phyloP scores from a whole-genome alignment of 2,113 vertebrate genomes.

The Galeopterus variegatus region DNA sequence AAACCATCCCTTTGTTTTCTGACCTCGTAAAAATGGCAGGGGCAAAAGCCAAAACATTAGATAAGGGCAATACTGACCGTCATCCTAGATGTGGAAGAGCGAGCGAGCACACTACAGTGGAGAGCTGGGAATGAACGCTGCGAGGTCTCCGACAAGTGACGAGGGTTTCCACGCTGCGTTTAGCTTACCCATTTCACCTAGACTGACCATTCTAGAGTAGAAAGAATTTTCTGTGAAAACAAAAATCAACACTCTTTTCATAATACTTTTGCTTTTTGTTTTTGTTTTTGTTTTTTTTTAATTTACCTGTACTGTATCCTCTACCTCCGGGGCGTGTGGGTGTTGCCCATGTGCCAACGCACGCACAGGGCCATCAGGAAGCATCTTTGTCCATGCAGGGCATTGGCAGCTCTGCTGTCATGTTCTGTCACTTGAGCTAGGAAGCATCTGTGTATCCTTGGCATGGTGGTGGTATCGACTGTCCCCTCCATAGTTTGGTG shows the following conservation, averaged over 20 bases:
- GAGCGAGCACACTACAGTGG: rapidly evolving
- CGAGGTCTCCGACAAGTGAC: background rate
- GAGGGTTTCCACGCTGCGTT: background rate
- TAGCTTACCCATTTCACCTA: background rate
- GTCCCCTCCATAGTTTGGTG: rapidly evolving
- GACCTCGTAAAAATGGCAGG: background rate
- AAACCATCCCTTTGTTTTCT: background rate
- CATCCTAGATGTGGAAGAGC: rapidly evolving
- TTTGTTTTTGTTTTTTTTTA: background rate
- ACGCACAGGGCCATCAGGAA: rapidly evolving
- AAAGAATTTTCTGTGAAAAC: background rate
- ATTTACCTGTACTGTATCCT: background rate
- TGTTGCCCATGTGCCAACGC: background rate
- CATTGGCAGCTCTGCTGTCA: background rate
- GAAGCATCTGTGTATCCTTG: rapidly evolving
- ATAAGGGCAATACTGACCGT: rapidly evolving
- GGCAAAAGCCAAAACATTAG: background rate
- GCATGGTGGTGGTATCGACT: rapidly evolving
- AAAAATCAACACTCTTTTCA: background rate
- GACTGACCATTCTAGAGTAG: background rate
- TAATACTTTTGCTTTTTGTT: background rate
- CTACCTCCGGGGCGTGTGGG: rapidly evolving
- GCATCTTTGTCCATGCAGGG: background rate
- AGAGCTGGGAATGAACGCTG: background rate
- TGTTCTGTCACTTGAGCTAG: background rate